Percentiles rank a stretch among this genome's conserved stretches.
Evolutionary conservation across 2,888 invertebrate species (phyloP).

Genomic region (Acheta domesticus): DNA sequence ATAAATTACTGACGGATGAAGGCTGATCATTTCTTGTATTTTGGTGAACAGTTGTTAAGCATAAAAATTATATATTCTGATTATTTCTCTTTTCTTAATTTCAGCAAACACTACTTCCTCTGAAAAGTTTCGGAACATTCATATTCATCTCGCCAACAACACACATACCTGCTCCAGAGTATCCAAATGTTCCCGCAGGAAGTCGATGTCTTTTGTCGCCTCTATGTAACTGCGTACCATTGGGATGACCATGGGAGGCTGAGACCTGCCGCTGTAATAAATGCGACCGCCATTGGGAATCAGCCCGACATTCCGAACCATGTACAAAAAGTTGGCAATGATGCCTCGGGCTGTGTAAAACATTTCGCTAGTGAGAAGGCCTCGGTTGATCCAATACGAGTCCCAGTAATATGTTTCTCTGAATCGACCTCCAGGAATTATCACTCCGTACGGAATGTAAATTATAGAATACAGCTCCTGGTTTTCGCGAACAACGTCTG

Average conservation of each 20-base stretch:
- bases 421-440: conserved; percentile 80
- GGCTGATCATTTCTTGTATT: too few species aligned
- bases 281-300: conserved; percentile 80
- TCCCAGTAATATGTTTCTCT: conserved; percentile 83
- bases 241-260: conserved; percentile 64
- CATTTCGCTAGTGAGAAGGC: conserved; percentile 75
- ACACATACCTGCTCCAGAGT: conserved; percentile 53
- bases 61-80: too few species aligned
- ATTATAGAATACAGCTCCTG: conserved; percentile 80
- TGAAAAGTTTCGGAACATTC: too few species aligned
- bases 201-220: conserved; percentile 60
- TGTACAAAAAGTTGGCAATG: conserved; percentile 68
- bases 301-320: conserved; percentile 64
- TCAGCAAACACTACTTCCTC: too few species aligned
- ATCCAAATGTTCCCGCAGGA: conserved; percentile 57
- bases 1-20: too few species aligned
- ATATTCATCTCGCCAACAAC: not conserved
- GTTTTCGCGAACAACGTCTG: conserved; percentile 63
- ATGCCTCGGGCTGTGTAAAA: conserved; percentile 67
- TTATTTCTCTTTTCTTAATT: too few species aligned
- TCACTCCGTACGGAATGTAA: conserved; percentile 77
- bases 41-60: too few species aligned
- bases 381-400: conserved; percentile 80
- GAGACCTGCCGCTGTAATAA: conserved; percentile 70
- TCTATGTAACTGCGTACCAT: conserved; percentile 70